phyloP scores from a whole-genome alignment of 1,140 invertebrate species.

The Bombus cullumanus region DNA sequence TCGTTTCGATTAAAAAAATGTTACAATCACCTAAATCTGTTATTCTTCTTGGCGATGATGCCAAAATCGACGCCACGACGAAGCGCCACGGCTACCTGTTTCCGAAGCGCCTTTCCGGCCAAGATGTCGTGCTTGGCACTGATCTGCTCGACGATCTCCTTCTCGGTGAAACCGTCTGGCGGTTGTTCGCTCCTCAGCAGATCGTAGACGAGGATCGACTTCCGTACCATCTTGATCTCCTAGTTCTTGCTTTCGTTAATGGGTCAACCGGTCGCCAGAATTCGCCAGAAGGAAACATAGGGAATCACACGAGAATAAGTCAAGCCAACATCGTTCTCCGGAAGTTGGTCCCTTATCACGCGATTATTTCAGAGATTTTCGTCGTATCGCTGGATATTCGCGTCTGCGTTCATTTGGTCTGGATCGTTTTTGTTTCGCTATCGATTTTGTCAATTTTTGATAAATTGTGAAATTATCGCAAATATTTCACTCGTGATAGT shows the following conservation, averaged over 20 bases:
- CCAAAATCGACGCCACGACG: constrained; percentile 73
- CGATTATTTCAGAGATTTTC: background rate
- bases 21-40: constrained; percentile 69
- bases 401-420: background rate
- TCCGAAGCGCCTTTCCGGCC: constrained; percentile 60
- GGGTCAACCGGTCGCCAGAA: constrained; percentile 5
- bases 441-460: background rate
- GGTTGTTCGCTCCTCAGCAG: constrained; percentile 60
- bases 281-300: background rate
- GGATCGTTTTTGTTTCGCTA: background rate
- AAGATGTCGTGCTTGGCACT: constrained; percentile 68
- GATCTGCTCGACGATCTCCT: constrained; percentile 68
- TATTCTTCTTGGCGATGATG: constrained; percentile 68
- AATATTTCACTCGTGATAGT: background rate
- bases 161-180: constrained; percentile 61
- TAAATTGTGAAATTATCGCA: background rate
- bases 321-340: background rate
- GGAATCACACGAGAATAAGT: no score
- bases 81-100: constrained; percentile 68
- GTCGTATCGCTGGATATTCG: background rate
- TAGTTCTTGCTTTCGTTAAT: background rate
- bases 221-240: constrained; percentile 63
- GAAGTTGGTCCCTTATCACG: background rate
- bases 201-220: constrained; percentile 70
- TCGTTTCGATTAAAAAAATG: background rate